Base-by-base conservation (phyloP, 2,797 vertebrate genomes). In the Basileuterus tristriatus region DNA sequence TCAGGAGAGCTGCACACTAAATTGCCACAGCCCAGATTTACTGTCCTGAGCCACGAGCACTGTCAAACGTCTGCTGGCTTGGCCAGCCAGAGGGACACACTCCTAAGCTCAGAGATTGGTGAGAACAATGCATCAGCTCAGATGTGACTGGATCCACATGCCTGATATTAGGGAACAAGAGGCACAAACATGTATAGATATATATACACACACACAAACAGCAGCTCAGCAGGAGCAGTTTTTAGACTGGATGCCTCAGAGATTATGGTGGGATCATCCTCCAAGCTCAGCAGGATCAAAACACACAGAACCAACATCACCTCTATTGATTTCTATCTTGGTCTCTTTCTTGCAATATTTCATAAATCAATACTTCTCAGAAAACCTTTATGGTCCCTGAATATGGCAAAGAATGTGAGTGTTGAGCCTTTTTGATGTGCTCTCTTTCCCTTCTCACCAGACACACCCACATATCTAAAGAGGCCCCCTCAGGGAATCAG, bases 251-350 rank as follows among this genome's bases (percentile, higher is more conserved):
- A 68, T 85, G 56, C 91, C 81, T 94, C 69, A 46, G 85, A 95
- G 92, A 94, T 96, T 96, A 95, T 63, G 56, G 90, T 2, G 85
- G 85, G 92, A 95, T 96, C 96, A 95, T 95, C 95, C 87, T 80
- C 78, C 83, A 63, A 89, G 67, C 72, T 95, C 95, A 93, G 94
- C 60, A 93, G 84, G 95, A 96, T 97, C 95, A 95, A 96, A 96
- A 91, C 83, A 88, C 75, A 95, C 34, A 94, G 91, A 96, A 90
- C 76, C 83, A 92, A 95, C 87, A 96, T 72, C 89, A 93, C 83
- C 86, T 83, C 86, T 93, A 96, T 94, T 90, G 95, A 96, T 97
- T 96, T 95, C 86, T 91, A 81, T 81, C 93, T 91, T 86, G 63
- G 87, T 93, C 75, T 96, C 92, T 83, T 95, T 87, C 92, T 95